A percentile compares a stretch with the other conserved stretches of the same genome.
Evolutionary conservation across 2,797 vertebrate species (phyloP).

Genomic region (Gambusia yucatana): DNA sequence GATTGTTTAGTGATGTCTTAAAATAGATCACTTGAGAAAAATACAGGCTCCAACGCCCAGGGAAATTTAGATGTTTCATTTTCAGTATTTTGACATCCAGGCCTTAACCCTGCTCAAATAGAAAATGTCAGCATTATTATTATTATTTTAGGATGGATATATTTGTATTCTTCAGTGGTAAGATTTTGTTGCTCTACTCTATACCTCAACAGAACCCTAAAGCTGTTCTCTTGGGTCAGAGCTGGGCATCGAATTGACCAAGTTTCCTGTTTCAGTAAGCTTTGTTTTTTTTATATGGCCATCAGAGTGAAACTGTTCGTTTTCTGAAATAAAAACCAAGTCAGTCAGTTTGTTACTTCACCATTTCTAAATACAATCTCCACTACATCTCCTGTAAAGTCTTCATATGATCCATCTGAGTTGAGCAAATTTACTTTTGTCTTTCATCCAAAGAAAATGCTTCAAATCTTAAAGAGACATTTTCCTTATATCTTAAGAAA

Average conservation of each 20-base stretch:
- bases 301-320: too few relatives aligned
- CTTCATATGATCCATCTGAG: not conserved
- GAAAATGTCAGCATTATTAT: not conserved
- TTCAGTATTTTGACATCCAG: not conserved
- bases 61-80: not conserved
- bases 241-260: not conserved
- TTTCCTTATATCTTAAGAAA: not conserved
- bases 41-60: not conserved
- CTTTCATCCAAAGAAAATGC: not conserved
- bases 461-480: too few relatives aligned
- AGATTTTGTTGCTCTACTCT: not conserved
- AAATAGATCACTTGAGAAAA: not conserved
- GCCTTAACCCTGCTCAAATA: not conserved
- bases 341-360: not conserved
- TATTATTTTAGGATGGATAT: not conserved
- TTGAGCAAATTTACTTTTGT: not conserved
- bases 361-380: not conserved
- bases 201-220: not conserved
- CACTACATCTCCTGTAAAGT: not conserved
- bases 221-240: not conserved
- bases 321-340: not conserved
- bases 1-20: not conserved
- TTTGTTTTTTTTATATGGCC: not conserved
- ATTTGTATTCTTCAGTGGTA: conserved; percentile 1
- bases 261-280: not conserved